A percentile compares a stretch with the other conserved stretches of the same genome.
Conservation (phyloP, 2,888 invertebrate species). For the Hermodice carunculata region DNA sequence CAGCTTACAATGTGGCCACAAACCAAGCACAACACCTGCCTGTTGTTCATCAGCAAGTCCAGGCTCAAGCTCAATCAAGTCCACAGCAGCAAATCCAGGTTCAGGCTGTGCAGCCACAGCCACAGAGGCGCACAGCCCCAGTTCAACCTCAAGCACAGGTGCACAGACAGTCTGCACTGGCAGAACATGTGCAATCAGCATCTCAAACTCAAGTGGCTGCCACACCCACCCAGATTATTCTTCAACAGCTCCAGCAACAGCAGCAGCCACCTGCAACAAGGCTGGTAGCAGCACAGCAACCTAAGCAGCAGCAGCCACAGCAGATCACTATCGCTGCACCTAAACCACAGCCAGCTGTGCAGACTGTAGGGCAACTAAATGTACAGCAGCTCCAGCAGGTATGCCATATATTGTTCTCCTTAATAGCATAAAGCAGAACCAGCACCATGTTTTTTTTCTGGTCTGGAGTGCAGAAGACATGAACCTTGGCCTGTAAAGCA, state of each 20-base stretch:
- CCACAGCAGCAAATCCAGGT: slow-evolving; percentile 2
- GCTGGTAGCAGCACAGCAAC: slow-evolving; percentile 38
- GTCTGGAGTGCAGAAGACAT: too few relatives aligned
- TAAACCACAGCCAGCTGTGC: slow-evolving; percentile 18
- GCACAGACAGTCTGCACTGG: not conserved
- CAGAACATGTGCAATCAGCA: not conserved
- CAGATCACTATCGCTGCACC: slow-evolving; percentile 5
- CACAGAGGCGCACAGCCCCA: not conserved
- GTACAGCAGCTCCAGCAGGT: slow-evolving; percentile 65
- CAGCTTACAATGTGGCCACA: not conserved
- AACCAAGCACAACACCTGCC: not conserved
- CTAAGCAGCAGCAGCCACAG: slow-evolving; percentile 40
- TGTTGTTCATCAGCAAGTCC: not conserved
- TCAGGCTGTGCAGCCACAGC: not conserved
- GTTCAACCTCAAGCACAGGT: not conserved
- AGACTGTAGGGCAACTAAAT: slow-evolving; percentile 45
- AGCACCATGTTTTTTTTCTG: not conserved
- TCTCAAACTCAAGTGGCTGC: not conserved
- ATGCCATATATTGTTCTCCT: not conserved
- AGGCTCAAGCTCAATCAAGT: not conserved
- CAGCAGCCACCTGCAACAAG: slow-evolving; percentile 36
- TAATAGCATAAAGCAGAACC: not conserved
- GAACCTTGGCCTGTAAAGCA: too few relatives aligned
- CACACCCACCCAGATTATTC: not conserved
- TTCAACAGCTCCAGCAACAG: slow-evolving; percentile 25